These are phyloP conservation scores for Lampris megalopsis DNA, from an alignment of 2,113 vertebrate species.

Conservation along the genomic window DNA sequence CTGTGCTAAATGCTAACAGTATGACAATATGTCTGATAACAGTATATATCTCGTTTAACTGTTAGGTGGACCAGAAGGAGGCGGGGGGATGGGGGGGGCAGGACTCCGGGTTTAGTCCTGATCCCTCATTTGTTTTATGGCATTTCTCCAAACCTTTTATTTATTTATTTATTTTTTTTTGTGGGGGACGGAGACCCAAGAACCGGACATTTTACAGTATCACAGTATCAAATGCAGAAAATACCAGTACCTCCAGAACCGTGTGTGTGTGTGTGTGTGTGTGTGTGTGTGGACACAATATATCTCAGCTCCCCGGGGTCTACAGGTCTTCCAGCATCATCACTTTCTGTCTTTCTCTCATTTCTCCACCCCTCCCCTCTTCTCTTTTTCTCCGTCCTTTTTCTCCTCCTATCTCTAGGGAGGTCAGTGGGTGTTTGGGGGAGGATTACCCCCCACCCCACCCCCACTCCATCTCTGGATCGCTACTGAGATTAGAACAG, in stretches of 20 bases:
- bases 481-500: constrained; percentile 67
- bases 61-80: no score
- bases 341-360: background rate
- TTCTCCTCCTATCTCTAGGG: background rate
- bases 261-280: no score
- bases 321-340: background rate
- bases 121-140: background rate
- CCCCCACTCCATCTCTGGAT: constrained; percentile 51
- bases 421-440: constrained; percentile 33
- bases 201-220: no score
- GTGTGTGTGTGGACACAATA: no score
- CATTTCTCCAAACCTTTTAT: background rate
- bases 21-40: no score
- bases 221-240: no score
- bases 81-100: background rate
- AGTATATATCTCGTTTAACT: no score
- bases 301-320: background rate
- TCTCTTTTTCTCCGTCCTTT: no score
- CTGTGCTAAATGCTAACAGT: background rate
- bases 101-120: background rate
- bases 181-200: no score
- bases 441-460: constrained; percentile 21
- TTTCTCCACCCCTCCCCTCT: background rate
- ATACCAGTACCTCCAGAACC: no score
- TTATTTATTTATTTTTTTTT: no score